Evolutionary conservation across 2,113 vertebrate genomes (phyloP), one percentile per base, ranked within the genome.

Genomic region (Odocoileus virginianus): DNA sequence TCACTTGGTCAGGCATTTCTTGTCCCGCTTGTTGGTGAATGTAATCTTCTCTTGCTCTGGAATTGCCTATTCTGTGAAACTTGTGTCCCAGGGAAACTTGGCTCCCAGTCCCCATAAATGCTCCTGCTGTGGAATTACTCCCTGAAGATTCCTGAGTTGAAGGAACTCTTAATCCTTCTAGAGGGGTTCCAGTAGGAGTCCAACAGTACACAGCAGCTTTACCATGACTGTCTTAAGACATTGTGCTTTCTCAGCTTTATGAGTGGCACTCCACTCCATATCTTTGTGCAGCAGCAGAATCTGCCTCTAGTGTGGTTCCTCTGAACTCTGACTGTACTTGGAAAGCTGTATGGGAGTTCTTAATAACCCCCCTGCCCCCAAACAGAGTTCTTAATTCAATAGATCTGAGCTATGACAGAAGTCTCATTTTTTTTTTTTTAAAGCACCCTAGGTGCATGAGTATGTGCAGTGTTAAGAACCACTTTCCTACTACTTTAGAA

Each of bases 51-150:
- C 61, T 84, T 89, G 33, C 16, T 52, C 11, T 54, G 23, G 43
- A 88, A 84, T 64, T 64, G 45, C 43, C 81, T 58, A 71, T 43
- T 54, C 14, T 64, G 30, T 64, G 21, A 86, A 94, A 86, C 58
- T 81, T 96, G 28, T 33, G 58, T 97, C n/a, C 6, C 3, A 60
- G 36, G 64, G 6, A 71, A 95, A 64, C 40, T 60, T 86, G 91
- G 8, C 50, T 16, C 17, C 2, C 7, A 84, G 45, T 40, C 28
- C 3, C 25, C 33, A n/a, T 76, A 87, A 92, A 40, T 78, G 21
- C 67, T 71, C 64, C 13, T 87, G 16, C 15, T 76, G 1, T 84
- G 55, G 15, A 89, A 79, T 94, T 83, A 64, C 15, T 7, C 50
- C 33, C 43, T 55, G 27, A 90, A 67, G 64, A 58, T 92, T 92